A percentile compares a stretch with the other conserved stretches of the same genome.
Conservation (phyloP, 1,140 invertebrate species). For the Hyles vespertilio region DNA sequence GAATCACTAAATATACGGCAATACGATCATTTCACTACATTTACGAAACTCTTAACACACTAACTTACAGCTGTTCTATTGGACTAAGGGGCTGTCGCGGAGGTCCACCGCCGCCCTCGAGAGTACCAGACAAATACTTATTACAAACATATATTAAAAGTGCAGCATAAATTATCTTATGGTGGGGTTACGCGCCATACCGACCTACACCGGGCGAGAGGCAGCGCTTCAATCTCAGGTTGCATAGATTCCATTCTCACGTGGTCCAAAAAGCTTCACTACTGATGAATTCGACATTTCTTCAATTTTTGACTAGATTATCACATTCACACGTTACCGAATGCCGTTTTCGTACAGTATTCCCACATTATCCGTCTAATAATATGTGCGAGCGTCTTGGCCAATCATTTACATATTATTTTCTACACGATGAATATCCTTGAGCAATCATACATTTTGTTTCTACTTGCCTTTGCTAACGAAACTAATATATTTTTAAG, state of each 20-base stretch:
- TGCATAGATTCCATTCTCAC: conserved; percentile 1
- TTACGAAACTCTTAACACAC: conserved; percentile 62
- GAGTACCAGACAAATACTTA: conserved; percentile 65
- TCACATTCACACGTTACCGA: conserved; percentile 16
- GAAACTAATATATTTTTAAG: too few species aligned
- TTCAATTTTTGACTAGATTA: conserved; percentile 14
- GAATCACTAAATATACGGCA: conserved; percentile 40
- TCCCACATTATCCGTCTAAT: conserved; percentile 7
- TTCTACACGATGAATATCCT: conserved; percentile 5
- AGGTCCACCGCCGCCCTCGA: conserved; percentile 28
- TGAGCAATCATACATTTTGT: conserved; percentile 15
- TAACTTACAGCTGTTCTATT: conserved; percentile 65
- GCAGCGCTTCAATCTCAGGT: conserved; percentile 10
- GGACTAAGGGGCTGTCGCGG: conserved; percentile 48
- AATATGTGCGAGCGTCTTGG: conserved; percentile 9
- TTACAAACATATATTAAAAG: conserved; percentile 40
- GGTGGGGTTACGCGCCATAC: not conserved
- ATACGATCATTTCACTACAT: conserved; percentile 63
- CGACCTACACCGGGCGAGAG: conserved; percentile 17
- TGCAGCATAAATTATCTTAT: conserved; percentile 31
- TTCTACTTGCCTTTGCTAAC: not conserved
- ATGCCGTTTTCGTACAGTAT: too few species aligned
- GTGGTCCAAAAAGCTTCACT: not conserved
- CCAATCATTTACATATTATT: conserved; percentile 12
- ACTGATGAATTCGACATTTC: too few species aligned